phyloP scores from a whole-genome alignment of 1,140 invertebrate genomes.

The Trypoxylus dichotomus region DNA sequence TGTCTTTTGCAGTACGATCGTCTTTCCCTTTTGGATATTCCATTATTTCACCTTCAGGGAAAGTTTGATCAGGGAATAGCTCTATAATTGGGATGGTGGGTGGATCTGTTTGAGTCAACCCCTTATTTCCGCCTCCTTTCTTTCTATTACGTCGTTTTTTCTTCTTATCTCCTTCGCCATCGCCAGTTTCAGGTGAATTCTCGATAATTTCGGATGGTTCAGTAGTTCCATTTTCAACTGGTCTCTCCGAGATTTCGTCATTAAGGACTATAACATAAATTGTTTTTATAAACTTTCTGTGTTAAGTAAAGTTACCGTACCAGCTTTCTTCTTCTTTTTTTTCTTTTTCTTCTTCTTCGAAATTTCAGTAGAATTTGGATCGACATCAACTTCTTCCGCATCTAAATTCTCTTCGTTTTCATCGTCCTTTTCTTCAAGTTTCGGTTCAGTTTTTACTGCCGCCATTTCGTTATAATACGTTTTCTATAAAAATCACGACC shows the following conservation, averaged over 20 bases:
- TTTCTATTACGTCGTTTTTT: constrained; percentile 61
- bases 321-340: constrained; percentile 58
- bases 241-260: not conserved
- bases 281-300: not conserved
- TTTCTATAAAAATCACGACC: not conserved
- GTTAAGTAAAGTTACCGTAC: constrained; percentile 35
- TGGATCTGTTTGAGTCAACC: constrained; percentile 74
- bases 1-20: constrained; percentile 82
- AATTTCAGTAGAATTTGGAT: constrained; percentile 53
- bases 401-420: constrained; percentile 49
- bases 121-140: constrained; percentile 54
- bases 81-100: constrained; percentile 85
- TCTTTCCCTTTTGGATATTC: constrained; percentile 73
- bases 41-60: constrained; percentile 79
- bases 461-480: constrained; percentile 44
- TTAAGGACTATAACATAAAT: not conserved
- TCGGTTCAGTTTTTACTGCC: constrained; percentile 50
- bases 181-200: constrained; percentile 34
- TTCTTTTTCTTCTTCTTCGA: constrained; percentile 68
- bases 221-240: constrained; percentile 30
- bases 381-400: constrained; percentile 45
- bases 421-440: constrained; percentile 44
- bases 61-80: constrained; percentile 79
- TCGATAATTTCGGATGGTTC: constrained; percentile 25
- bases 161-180: constrained; percentile 58